Conservation (phyloP, 2,888 invertebrate species). For the Synergus laeviventris region DNA sequence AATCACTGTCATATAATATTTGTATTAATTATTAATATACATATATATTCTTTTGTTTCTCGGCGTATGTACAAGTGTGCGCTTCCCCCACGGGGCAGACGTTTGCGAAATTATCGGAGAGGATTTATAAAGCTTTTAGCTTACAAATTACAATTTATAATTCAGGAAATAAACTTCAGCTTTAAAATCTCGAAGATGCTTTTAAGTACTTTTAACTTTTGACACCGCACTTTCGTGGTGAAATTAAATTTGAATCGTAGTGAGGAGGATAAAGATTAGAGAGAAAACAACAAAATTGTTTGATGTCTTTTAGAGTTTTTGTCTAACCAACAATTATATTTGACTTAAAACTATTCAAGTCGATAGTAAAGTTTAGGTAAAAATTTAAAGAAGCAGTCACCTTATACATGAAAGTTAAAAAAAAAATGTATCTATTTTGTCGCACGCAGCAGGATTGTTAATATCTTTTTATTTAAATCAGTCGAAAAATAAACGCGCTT, state of each 20-base stretch:
- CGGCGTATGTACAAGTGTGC: conserved; percentile 36
- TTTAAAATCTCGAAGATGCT: conserved; percentile 11
- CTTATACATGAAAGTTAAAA: background rate
- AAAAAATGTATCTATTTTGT: background rate
- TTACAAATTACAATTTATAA: conserved; percentile 5
- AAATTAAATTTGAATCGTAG: background rate
- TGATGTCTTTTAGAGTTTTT: background rate
- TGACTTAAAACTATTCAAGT: background rate
- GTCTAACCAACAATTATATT: background rate
- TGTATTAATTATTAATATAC: background rate
- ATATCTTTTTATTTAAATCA: background rate
- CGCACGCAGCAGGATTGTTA: background rate
- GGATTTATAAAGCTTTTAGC: conserved; percentile 5
- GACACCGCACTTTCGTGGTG: background rate
- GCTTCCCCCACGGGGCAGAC: conserved; percentile 22
- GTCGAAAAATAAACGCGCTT: background rate
- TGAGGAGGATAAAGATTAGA: conserved; percentile 3
- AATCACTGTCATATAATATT: conserved; percentile 39
- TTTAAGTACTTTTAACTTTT: background rate
- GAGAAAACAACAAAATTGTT: background rate
- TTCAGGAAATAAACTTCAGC: conserved; percentile 25
- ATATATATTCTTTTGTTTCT: conserved; percentile 28
- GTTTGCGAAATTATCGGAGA: conserved; percentile 8
- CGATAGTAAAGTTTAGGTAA: background rate
- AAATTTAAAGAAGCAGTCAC: background rate